These are phyloP conservation scores for Lepidochitona cinerea DNA, from an alignment of 2,888 invertebrate genomes.

Conservation along the genomic window DNA sequence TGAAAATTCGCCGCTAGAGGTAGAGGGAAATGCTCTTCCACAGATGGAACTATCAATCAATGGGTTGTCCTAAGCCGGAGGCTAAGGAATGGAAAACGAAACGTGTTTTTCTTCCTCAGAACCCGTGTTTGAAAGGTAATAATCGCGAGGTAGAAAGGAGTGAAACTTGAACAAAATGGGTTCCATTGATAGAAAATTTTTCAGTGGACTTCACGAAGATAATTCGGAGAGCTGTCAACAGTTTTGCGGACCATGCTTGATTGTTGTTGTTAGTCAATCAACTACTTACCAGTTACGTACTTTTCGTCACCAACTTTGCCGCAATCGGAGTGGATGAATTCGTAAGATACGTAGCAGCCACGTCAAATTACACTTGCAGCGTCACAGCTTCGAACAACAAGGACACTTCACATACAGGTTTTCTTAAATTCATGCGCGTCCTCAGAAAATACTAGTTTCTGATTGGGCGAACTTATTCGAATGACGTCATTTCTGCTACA, in stretches of 20 bases:
- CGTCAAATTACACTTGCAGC: conserved; percentile 70
- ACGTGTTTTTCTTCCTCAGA: too few relatives aligned
- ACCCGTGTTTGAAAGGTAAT: too few relatives aligned
- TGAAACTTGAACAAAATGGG: too few relatives aligned
- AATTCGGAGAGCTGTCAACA: not conserved
- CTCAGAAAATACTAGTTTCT: not conserved
- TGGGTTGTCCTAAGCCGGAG: too few relatives aligned
- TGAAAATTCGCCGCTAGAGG: too few relatives aligned
- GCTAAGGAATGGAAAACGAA: too few relatives aligned
- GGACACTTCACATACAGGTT: conserved; percentile 40
- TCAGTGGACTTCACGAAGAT: not conserved
- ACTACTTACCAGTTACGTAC: conserved; percentile 83
- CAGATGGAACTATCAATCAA: too few relatives aligned
- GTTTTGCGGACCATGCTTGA: conserved; percentile 41
- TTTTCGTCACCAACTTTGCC: conserved; percentile 95
- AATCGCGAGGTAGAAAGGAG: too few relatives aligned
- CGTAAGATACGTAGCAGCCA: conserved; percentile 84
- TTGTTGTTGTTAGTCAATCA: conserved; percentile 66
- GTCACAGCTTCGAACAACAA: conserved; percentile 62
- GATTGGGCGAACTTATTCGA: conserved; percentile 32
- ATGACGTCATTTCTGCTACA: conserved; percentile 54
- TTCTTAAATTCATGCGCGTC: conserved; percentile 17
- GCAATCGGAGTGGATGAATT: conserved; percentile 94
- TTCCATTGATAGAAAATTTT: not conserved
- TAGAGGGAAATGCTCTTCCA: too few relatives aligned